A percentile compares a stretch with the other conserved stretches of the same genome.
These are phyloP conservation scores for Scytalopus superciliaris DNA, from an alignment of 2,113 vertebrate genomes.

Conservation along the genomic window DNA sequence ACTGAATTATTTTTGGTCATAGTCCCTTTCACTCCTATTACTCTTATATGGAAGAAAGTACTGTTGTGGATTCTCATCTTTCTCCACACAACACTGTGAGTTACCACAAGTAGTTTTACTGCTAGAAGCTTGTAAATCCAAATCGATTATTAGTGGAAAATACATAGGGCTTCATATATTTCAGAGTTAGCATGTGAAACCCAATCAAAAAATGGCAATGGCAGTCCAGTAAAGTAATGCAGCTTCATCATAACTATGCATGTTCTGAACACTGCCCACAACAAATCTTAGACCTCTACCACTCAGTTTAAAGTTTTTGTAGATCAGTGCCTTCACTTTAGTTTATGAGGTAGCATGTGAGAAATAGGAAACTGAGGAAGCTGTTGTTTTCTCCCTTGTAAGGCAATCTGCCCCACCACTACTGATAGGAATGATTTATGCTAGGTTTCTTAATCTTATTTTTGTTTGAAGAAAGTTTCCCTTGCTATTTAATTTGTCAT, in stretches of 20 bases:
- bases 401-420: not conserved
- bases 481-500: not conserved
- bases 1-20: not conserved
- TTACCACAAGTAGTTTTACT: not conserved
- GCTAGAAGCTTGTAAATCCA: not conserved
- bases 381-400: not conserved
- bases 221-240: not conserved
- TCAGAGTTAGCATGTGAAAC: not conserved
- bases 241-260: not conserved
- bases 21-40: not conserved
- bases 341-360: not conserved
- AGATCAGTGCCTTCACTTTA: not conserved
- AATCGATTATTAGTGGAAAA: not conserved
- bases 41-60: not conserved
- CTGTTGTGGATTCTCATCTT: not conserved
- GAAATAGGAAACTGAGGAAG: not conserved
- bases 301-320: not conserved
- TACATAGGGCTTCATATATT: not conserved
- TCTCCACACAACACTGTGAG: not conserved
- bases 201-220: not conserved
- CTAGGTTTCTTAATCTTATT: not conserved
- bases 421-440: constrained; percentile 36
- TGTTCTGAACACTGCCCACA: not conserved
- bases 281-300: not conserved
- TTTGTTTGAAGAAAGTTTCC: not conserved